phyloP scores from a whole-genome alignment of 2,113 vertebrate genomes.

The Eclectus roratus region DNA sequence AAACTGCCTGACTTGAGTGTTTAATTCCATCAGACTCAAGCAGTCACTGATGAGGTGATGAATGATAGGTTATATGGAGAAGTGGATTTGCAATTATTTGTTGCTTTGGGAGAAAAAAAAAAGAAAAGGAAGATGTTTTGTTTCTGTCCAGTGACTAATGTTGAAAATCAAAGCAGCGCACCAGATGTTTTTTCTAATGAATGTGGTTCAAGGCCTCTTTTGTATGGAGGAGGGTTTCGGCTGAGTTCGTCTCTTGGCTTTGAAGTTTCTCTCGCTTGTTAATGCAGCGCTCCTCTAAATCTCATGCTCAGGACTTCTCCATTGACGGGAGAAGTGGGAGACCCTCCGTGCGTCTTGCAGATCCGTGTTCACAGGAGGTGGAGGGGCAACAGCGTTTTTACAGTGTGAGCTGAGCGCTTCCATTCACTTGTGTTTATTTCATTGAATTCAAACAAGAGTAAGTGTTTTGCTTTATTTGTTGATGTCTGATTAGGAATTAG shows the following conservation, averaged over 20 bases:
- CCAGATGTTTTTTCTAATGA: conserved; percentile 52
- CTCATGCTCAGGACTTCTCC: not conserved
- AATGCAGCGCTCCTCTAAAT: not conserved
- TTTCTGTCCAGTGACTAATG: conserved; percentile 36
- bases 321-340: not conserved
- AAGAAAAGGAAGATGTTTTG: not conserved
- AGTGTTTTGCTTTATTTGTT: conserved; percentile 61
- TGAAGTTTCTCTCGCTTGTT: conserved; percentile 22
- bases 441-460: conserved; percentile 38
- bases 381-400: not conserved
- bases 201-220: conserved; percentile 5
- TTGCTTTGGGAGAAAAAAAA: not conserved
- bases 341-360: not conserved
- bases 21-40: conserved; percentile 70
- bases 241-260: not conserved
- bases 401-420: not conserved
- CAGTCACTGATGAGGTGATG: conserved; percentile 68
- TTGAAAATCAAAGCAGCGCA: conserved; percentile 27
- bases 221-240: not conserved
- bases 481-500: conserved; percentile 61
- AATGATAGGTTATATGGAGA: conserved; percentile 59
- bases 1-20: conserved; percentile 68
- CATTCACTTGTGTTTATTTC: conserved; percentile 45
- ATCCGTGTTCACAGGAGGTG: not conserved
- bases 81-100: conserved; percentile 62